phyloP scores from a whole-genome alignment of 2,888 invertebrate species.

The Cryptophagus acutangulus region DNA sequence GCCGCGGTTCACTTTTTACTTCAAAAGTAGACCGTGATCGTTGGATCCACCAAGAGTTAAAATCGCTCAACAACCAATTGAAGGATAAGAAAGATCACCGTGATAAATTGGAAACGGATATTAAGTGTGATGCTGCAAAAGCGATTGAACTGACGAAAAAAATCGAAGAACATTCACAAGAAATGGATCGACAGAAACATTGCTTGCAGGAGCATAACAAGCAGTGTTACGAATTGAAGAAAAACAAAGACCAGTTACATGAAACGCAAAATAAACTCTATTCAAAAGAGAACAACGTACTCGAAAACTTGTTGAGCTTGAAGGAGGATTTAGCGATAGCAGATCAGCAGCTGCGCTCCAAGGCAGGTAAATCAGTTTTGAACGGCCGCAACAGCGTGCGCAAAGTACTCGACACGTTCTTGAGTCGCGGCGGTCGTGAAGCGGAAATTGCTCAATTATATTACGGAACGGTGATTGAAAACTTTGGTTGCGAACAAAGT shows the following conservation, averaged over 20 bases:
- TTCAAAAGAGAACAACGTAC: slow-evolving; percentile 91
- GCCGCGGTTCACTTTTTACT: slow-evolving; percentile 93
- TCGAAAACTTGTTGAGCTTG: slow-evolving; percentile 81
- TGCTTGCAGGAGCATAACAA: slow-evolving; percentile 95
- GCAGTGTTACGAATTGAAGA: slow-evolving; percentile 91
- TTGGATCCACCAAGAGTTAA: slow-evolving; percentile 95
- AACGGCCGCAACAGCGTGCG: slow-evolving; percentile 96
- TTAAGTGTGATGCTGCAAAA: slow-evolving; percentile 79
- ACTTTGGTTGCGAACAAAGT: slow-evolving; percentile 93
- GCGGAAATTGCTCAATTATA: slow-evolving; percentile 78
- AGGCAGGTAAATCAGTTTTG: slow-evolving; percentile 94
- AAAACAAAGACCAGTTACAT: slow-evolving; percentile 88
- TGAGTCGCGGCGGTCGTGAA: slow-evolving; percentile 67
- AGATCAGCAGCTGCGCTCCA: slow-evolving; percentile 94
- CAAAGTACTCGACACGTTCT: slow-evolving; percentile 86
- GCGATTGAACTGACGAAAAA: slow-evolving; percentile 55
- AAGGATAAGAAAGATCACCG: slow-evolving; percentile 93
- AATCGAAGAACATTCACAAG: slow-evolving; percentile 68
- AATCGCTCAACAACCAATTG: slow-evolving; percentile 88
- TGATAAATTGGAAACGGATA: slow-evolving; percentile 79
- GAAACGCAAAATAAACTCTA: slow-evolving; percentile 88
- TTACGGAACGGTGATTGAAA: slow-evolving; percentile 90
- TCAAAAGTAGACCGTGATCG: slow-evolving; percentile 90
- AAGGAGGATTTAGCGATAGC: slow-evolving; percentile 95
- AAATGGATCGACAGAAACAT: slow-evolving; percentile 83